Evolutionary conservation across 2,888 invertebrate species (phyloP).

Genomic region (Metopia argyrocephala): DNA sequence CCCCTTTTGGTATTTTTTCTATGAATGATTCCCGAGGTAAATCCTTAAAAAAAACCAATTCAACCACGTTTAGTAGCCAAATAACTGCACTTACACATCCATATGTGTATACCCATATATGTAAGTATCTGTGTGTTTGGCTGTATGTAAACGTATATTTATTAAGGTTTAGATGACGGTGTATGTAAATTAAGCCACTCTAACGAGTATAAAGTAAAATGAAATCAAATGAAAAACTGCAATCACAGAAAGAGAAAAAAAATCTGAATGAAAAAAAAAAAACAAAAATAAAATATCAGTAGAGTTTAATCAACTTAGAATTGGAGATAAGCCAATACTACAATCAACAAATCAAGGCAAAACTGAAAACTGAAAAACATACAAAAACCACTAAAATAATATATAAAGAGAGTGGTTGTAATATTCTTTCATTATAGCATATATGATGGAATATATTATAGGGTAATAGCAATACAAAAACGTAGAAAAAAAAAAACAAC

Average conservation of each 20-base stretch:
- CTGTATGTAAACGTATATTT: constrained; percentile 7
- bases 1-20: background rate
- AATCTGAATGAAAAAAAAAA: background rate
- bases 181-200: constrained; percentile 56
- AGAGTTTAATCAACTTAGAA: constrained; percentile 64
- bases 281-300: constrained; percentile 19
- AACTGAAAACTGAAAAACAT: constrained; percentile 8
- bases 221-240: constrained; percentile 40
- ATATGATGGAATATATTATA: background rate
- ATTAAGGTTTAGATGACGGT: constrained; percentile 2
- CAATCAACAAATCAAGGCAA: constrained; percentile 54
- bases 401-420: constrained; percentile 3
- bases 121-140: background rate
- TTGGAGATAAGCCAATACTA: constrained; percentile 63
- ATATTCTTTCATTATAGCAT: background rate
- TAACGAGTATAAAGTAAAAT: constrained; percentile 45
- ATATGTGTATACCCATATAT: background rate
- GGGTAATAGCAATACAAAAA: background rate
- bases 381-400: background rate
- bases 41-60: constrained; percentile 26
- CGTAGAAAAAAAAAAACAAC: background rate
- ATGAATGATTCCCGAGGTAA: constrained; percentile 24
- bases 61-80: constrained; percentile 52
- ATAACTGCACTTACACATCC: constrained; percentile 31
- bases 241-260: background rate